Evolutionary conservation across 2,888 invertebrate genomes (phyloP), one percentile per base, ranked within the genome.

Genomic region (Glyphotaelius pellucidus): DNA sequence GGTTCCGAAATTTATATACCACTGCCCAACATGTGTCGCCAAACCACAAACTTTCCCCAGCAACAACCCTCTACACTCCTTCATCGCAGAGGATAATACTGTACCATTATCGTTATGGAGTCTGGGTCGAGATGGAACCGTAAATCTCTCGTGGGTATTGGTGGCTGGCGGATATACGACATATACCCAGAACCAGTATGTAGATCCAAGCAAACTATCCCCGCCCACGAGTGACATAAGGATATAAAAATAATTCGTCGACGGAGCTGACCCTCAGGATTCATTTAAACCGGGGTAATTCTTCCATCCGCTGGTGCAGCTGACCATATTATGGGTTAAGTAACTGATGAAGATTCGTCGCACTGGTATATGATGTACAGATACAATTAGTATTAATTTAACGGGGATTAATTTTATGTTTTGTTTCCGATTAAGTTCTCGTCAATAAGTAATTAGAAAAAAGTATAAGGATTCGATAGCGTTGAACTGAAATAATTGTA

Each of bases 241-340:
- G 90, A 93, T 92, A 91, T 92, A 92, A 93, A 93, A 93, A 93
- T 93, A 93, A 91, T 92, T 88, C 42, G 92, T 92, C 88, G 87
- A 84, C 89, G 42, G 38, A 84, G 91, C 35, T 93, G 93, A 93
- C 93, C 93, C 93, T 92, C 93, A 85, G 88, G 92, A 91, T 90
- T 92, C 92, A 92, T 93, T 92, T 92, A 90, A 90, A 80, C 47
- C 89, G 88, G 83, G 89, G 92, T 92, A 93, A 93, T 93, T 93
- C 91, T 90, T 92, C 81, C 92, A 93, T 93, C 93, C 93, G 93
- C 90, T 52, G 81, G 67, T 32, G 81, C 79, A 32, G 89, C 35
- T 52, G 89, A 52, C 47, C 86, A 67, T n/a, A n/a, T n/a, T 67
- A 67, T 67, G 67, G 9, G 67, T 67, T 81, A 32, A 83, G 31